phyloP scores from a whole-genome alignment of 1,140 invertebrate genomes.

The Hypsibius dujardini region DNA sequence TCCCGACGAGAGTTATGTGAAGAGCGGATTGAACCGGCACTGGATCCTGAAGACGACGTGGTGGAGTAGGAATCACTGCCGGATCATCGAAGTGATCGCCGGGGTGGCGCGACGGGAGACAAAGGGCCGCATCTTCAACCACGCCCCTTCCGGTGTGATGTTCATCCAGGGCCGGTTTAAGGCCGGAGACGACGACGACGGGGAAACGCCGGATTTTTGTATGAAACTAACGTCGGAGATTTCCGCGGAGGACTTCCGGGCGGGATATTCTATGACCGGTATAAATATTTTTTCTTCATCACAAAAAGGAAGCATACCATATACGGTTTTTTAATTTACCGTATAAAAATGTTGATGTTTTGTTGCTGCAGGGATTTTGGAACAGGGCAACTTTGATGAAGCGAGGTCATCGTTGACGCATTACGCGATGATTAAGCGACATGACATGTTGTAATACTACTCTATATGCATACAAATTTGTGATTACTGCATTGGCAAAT shows the following conservation, averaged over 20 bases:
- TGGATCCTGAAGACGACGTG: conserved; percentile 67
- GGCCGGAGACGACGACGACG: conserved; percentile 44
- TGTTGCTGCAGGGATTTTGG: conserved; percentile 27
- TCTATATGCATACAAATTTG: too few species aligned
- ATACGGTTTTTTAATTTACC: background rate
- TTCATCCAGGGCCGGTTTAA: conserved; percentile 64
- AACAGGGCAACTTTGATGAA: conserved; percentile 26
- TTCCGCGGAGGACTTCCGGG: conserved; percentile 59
- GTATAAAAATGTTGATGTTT: background rate
- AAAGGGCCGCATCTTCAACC: conserved; percentile 54
- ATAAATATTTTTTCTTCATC: conserved; percentile 29
- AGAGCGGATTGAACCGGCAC: conserved; percentile 59
- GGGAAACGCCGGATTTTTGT: conserved; percentile 43
- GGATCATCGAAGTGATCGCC: conserved; percentile 55
- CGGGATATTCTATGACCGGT: conserved; percentile 69
- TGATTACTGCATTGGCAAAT: too few species aligned
- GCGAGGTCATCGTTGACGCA: conserved; percentile 29
- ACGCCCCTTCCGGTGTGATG: conserved; percentile 41
- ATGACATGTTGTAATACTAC: conserved; percentile 2
- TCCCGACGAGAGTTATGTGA: conserved; percentile 66
- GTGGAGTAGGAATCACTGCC: conserved; percentile 60
- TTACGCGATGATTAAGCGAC: conserved; percentile 32
- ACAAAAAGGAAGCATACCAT: too few species aligned
- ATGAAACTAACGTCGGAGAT: conserved; percentile 57
- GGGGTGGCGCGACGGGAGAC: conserved; percentile 59